A percentile compares a stretch with the other conserved stretches of the same genome.
Evolutionary conservation across 2,797 vertebrate genomes (phyloP).

Genomic region (Ctenochaetus hawaiiensis): DNA sequence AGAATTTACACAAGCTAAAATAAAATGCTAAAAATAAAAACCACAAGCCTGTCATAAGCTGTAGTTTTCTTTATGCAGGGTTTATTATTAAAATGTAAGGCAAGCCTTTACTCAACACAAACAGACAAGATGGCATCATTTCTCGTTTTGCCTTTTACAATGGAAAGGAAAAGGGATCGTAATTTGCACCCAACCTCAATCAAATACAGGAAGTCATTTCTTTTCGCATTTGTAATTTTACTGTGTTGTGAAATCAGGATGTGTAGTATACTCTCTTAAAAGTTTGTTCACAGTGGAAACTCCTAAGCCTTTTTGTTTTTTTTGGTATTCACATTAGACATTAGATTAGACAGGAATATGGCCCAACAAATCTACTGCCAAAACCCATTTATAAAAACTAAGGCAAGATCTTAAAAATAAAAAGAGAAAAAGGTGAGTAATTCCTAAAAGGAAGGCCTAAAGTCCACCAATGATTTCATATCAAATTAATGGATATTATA

Average conservation of each 20-base stretch:
- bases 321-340: too few species aligned
- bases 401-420: too few species aligned
- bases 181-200: background rate
- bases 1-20: conserved; percentile 17
- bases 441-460: too few species aligned
- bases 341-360: too few species aligned
- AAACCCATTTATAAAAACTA: too few species aligned
- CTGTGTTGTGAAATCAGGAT: background rate
- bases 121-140: background rate
- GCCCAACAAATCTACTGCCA: too few species aligned
- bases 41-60: background rate
- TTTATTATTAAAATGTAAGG: background rate
- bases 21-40: background rate
- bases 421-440: too few species aligned
- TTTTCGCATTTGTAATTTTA: background rate
- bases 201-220: background rate
- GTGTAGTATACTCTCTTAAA: background rate
- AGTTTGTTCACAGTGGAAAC: too few species aligned
- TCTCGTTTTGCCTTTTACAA: background rate
- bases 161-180: background rate
- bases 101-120: background rate
- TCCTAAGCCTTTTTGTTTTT: too few species aligned
- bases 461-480: too few species aligned
- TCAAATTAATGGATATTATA: too few species aligned
- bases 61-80: background rate